phyloP scores from a whole-genome alignment of 2,113 vertebrate genomes.

The Aleadryas rufinucha region DNA sequence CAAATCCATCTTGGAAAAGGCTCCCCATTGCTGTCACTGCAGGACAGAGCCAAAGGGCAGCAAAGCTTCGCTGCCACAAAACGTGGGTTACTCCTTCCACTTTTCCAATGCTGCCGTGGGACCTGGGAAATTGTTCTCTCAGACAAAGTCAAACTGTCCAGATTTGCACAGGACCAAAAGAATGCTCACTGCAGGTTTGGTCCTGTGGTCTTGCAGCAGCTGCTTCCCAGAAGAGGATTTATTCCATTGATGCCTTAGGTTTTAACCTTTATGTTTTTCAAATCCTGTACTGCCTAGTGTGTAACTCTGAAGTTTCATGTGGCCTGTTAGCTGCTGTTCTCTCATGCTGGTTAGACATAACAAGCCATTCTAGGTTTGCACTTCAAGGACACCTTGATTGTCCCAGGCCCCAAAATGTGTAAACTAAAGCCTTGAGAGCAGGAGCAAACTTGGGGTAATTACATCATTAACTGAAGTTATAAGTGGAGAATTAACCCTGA shows the following conservation, averaged over 20 bases:
- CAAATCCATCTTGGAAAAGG: not conserved
- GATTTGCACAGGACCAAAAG: not conserved
- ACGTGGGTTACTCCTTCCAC: not conserved
- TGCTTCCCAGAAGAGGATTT: not conserved
- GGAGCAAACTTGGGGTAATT: not conserved
- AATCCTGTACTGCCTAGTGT: not conserved
- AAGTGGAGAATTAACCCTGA: not conserved
- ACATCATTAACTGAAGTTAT: not conserved
- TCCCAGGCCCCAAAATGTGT: not conserved
- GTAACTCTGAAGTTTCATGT: not conserved
- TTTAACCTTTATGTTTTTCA: not conserved
- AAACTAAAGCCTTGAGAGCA: not conserved
- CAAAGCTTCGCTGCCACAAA: not conserved
- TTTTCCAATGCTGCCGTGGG: not conserved
- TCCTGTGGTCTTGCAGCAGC: fast-evolving
- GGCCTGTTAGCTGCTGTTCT: not conserved
- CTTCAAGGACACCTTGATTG: not conserved
- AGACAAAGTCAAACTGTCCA: not conserved
- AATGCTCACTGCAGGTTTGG: fast-evolving
- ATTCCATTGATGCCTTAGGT: not conserved
- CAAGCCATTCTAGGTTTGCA: not conserved
- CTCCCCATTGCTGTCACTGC: not conserved
- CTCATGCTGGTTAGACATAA: not conserved
- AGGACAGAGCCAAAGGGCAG: not conserved
- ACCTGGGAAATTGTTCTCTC: fast-evolving